These are phyloP conservation scores for Epinotia bilunana DNA, from an alignment of 2,888 invertebrate species.

Conservation along the genomic window DNA sequence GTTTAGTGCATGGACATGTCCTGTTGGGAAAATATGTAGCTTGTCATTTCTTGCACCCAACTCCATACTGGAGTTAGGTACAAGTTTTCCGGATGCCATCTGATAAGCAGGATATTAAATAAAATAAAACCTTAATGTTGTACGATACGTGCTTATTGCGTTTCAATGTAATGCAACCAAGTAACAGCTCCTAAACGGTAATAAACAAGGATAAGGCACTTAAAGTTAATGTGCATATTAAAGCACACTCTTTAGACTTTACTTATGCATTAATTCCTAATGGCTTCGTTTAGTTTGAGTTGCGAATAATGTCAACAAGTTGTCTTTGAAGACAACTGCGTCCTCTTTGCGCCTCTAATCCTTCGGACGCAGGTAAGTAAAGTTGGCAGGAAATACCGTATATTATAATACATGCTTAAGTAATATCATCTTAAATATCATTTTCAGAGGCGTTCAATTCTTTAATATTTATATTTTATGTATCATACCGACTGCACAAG, in stretches of 20 bases:
- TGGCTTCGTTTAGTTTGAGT: constrained; percentile 15
- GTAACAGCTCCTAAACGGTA: neutral
- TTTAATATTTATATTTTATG: too few relatives aligned
- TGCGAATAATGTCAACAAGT: constrained; percentile 8
- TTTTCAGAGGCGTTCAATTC: too few relatives aligned
- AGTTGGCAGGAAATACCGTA: neutral
- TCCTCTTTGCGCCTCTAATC: neutral
- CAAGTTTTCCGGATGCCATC: constrained; percentile 35
- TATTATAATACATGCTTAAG: too few relatives aligned
- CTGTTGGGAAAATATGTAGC: constrained; percentile 37
- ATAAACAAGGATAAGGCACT: constrained; percentile 5
- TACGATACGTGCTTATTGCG: neutral
- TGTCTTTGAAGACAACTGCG: constrained; percentile 4
- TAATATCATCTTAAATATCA: too few relatives aligned
- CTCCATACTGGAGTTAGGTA: constrained; percentile 13
- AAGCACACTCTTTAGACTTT: constrained; percentile 4
- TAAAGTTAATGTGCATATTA: neutral
- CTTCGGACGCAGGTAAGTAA: neutral
- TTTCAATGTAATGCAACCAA: neutral
- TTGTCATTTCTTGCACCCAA: constrained; percentile 20
- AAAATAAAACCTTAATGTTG: constrained; percentile 3
- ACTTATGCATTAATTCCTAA: constrained; percentile 15
- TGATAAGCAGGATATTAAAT: constrained; percentile 17
- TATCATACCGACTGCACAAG: neutral
- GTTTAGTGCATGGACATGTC: constrained; percentile 37